phyloP scores from a whole-genome alignment of 2,113 vertebrate species.

The Sphyrna mokarran region DNA sequence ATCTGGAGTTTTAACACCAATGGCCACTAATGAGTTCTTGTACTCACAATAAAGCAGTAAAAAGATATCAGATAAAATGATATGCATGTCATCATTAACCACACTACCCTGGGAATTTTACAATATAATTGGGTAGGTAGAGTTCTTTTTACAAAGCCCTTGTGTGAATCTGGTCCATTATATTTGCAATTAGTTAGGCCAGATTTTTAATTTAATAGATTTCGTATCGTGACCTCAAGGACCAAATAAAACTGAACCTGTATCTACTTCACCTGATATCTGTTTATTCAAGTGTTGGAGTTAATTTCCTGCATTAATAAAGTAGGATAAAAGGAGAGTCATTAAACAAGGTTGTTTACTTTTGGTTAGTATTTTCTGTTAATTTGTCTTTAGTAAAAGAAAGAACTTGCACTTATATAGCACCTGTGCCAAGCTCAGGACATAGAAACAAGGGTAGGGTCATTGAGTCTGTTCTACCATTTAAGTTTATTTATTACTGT shows the following conservation, averaged over 20 bases:
- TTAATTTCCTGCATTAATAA: not conserved
- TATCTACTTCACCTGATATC: not conserved
- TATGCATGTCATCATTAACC: not conserved
- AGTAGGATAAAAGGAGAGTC: not conserved
- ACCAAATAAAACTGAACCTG: not conserved
- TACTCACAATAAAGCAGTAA: conserved; percentile 15
- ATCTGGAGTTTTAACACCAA: not conserved
- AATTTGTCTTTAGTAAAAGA: not conserved
- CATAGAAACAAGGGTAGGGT: too few relatives aligned
- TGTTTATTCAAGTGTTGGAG: not conserved
- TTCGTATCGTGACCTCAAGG: not conserved
- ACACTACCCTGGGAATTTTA: not conserved
- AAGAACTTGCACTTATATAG: not conserved
- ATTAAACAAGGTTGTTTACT: not conserved
- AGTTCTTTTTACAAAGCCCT: not conserved
- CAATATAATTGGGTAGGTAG: not conserved
- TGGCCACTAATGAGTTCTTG: conserved; percentile 13
- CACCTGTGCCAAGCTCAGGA: not conserved
- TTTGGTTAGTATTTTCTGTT: not conserved
- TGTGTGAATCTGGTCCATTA: not conserved
- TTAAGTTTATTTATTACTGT: too few relatives aligned
- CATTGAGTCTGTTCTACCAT: too few relatives aligned
- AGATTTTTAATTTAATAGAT: not conserved
- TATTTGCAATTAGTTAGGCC: conserved; percentile 9
- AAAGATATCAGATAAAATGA: not conserved